A percentile compares a stretch with the other conserved stretches of the same genome.
phyloP scores from a whole-genome alignment of 2,888 invertebrate genomes.

The Tortricodes alternella region DNA sequence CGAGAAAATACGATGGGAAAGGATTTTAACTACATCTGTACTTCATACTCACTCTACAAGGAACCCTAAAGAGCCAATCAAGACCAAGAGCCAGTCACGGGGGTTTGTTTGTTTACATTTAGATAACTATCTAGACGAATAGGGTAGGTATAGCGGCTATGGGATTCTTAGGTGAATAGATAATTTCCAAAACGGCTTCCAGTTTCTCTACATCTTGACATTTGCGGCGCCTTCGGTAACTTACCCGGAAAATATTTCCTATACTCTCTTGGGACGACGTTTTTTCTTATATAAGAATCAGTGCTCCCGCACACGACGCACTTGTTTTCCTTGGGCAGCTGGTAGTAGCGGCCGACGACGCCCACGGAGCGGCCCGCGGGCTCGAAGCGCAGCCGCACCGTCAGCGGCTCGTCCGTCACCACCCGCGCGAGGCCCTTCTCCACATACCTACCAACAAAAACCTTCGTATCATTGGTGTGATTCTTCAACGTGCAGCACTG shows the following conservation, averaged over 20 bases:
- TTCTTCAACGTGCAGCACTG: too few relatives aligned
- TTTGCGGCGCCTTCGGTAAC: constrained; percentile 30
- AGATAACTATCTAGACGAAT: too few relatives aligned
- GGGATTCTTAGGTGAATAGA: too few relatives aligned
- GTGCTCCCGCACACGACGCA: constrained; percentile 90
- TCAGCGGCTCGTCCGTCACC: constrained; percentile 78
- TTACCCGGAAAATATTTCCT: constrained; percentile 88
- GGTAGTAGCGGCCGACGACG: constrained; percentile 88
- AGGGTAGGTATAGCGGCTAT: too few relatives aligned
- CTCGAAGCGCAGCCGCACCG: constrained; percentile 89
- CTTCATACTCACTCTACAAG: too few relatives aligned
- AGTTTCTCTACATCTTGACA: too few relatives aligned
- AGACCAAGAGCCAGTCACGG: too few relatives aligned
- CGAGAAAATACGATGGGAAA: too few relatives aligned
- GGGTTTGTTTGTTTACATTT: too few relatives aligned
- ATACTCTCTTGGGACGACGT: constrained; percentile 92
- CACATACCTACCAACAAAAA: constrained; percentile 68
- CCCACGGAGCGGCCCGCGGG: constrained; percentile 88
- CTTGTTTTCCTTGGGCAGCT: constrained; percentile 86
- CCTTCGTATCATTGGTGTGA: background rate
- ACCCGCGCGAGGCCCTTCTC: constrained; percentile 73
- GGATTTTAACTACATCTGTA: too few relatives aligned
- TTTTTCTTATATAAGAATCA: constrained; percentile 88
- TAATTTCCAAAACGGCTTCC: too few relatives aligned
- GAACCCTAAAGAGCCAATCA: too few relatives aligned